Percentiles rank a stretch among this genome's conserved stretches.
Conservation (phyloP, 2,888 invertebrate species). For the Myopa testacea region DNA sequence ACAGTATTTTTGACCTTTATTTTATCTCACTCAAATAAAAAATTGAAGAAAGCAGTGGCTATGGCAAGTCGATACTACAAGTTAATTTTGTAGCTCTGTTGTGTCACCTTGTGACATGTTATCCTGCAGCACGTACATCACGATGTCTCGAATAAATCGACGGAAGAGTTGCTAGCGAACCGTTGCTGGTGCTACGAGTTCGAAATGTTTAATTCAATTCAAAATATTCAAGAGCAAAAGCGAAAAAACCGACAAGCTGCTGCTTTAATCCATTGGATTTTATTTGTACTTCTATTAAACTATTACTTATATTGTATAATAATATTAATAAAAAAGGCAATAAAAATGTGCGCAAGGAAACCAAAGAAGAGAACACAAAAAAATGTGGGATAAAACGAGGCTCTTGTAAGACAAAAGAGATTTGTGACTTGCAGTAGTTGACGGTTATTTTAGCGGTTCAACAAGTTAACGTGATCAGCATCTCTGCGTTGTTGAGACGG, state of each 20-base stretch:
- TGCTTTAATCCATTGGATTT: not conserved
- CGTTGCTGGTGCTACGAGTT: not conserved
- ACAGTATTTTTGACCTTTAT: too few species aligned
- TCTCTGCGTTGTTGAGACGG: not conserved
- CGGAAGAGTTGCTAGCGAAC: too few species aligned
- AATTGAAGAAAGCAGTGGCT: not conserved
- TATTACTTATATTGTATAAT: conserved; percentile 5
- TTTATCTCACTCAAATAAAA: too few species aligned
- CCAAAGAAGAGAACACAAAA: not conserved
- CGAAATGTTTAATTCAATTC: not conserved
- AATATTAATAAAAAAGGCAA: not conserved
- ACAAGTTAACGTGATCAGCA: conserved; percentile 26
- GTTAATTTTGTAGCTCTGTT: conserved; percentile 50
- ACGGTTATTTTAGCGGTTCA: conserved; percentile 15
- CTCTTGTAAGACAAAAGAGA: not conserved
- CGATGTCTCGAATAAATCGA: conserved; percentile 52
- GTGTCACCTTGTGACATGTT: conserved; percentile 65
- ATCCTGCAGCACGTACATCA: conserved; percentile 63
- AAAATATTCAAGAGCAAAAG: not conserved
- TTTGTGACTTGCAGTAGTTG: not conserved
- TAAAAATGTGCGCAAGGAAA: not conserved
- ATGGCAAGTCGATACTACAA: not conserved
- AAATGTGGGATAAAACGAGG: not conserved
- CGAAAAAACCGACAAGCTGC: not conserved
- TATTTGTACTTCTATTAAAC: conserved; percentile 3